phyloP scores from a whole-genome alignment of 2,797 vertebrate species.

The Sebastolobus altivelis region DNA sequence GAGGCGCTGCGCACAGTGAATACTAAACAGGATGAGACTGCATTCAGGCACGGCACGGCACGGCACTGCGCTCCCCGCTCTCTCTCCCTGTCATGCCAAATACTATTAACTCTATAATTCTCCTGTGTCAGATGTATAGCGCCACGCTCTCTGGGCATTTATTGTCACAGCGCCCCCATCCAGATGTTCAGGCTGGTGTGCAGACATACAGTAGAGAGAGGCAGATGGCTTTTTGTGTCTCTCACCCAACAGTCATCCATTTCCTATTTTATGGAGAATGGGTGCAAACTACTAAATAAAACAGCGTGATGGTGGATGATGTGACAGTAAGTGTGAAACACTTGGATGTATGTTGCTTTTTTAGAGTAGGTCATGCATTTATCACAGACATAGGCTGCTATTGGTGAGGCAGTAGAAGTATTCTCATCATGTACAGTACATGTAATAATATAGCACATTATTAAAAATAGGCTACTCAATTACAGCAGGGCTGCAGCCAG shows the following conservation, averaged over 20 bases:
- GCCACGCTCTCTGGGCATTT: constrained; percentile 72
- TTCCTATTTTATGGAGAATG: background rate
- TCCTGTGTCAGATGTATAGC: constrained; percentile 80
- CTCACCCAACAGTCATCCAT: background rate
- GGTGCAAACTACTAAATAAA: constrained; percentile 8
- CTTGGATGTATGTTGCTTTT: background rate
- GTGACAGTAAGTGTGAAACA: background rate
- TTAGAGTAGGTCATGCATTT: background rate
- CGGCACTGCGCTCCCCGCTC: constrained; percentile 69
- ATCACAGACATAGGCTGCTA: background rate
- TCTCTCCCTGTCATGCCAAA: constrained; percentile 78
- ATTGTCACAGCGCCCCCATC: constrained; percentile 82
- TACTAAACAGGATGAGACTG: constrained; percentile 79
- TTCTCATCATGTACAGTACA: background rate
- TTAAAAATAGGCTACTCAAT: background rate
- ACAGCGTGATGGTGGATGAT: background rate
- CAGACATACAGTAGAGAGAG: constrained; percentile 17
- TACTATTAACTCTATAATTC: constrained; percentile 81
- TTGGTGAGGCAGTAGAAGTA: background rate
- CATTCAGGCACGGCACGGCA: constrained; percentile 70
- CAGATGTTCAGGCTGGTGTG: constrained; percentile 69
- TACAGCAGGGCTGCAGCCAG: background rate
- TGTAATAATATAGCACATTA: no score
- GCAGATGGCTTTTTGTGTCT: background rate
- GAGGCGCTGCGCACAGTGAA: constrained; percentile 75